Evolutionary conservation across 2,888 invertebrate species (phyloP).

Genomic region (Zele albiditarsus): DNA sequence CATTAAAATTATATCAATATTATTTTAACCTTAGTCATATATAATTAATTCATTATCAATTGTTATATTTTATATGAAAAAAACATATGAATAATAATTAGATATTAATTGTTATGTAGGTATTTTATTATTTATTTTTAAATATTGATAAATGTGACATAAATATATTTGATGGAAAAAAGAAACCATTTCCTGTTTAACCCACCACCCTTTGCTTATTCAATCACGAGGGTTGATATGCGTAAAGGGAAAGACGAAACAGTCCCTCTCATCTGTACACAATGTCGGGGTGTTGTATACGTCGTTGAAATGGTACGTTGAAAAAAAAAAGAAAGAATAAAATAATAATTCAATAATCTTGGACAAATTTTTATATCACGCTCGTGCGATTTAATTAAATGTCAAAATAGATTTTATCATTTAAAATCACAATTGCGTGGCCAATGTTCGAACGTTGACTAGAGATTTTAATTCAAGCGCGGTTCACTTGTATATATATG

Average conservation of each 20-base stretch:
- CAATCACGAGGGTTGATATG: not conserved
- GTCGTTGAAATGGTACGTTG: not conserved
- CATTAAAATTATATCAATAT: not conserved
- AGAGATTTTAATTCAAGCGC: not conserved
- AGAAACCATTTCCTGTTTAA: not conserved
- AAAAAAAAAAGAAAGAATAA: not conserved
- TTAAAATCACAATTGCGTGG: slow-evolving; percentile 60
- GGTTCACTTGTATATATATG: not conserved
- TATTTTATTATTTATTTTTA: not conserved
- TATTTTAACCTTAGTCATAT: not conserved
- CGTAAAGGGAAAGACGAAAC: too few relatives aligned
- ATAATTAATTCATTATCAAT: not conserved
- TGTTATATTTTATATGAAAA: not conserved
- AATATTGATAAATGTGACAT: not conserved
- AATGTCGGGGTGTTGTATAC: not conserved
- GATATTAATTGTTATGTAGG: not conserved
- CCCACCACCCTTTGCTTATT: not conserved
- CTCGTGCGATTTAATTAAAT: slow-evolving; percentile 65
- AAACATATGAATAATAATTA: not conserved
- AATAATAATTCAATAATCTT: slow-evolving; percentile 67
- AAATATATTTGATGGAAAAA: not conserved
- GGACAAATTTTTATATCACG: slow-evolving; percentile 62
- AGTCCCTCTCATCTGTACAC: not conserved
- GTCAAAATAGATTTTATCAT: slow-evolving; percentile 69
- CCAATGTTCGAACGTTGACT: not conserved